Conservation (phyloP, 2,888 invertebrate genomes). For the Caenorhabditis zanzibari region DNA sequence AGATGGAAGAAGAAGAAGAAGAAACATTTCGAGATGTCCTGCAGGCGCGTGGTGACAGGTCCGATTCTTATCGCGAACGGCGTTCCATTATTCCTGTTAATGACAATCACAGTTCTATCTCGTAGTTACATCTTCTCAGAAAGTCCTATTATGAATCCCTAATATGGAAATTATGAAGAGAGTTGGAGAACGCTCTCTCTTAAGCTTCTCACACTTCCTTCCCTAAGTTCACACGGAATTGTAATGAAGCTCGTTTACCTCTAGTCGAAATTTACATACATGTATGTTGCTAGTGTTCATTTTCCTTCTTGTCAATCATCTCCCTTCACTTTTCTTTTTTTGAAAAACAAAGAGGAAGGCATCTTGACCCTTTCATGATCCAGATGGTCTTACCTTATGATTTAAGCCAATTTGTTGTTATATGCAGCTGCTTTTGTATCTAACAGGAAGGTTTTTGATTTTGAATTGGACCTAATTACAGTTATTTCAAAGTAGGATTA, state of each 20-base stretch:
- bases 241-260: slow-evolving; percentile 64
- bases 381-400: slow-evolving; percentile 58
- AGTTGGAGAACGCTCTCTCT: not conserved
- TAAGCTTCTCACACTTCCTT: slow-evolving; percentile 19
- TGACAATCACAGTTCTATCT: slow-evolving; percentile 61
- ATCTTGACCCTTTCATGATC: slow-evolving; percentile 31
- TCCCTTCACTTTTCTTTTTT: not conserved
- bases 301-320: slow-evolving; percentile 18
- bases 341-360: not conserved
- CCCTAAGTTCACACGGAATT: slow-evolving; percentile 53
- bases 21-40: slow-evolving; percentile 29
- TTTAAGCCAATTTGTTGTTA: slow-evolving; percentile 56
- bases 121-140: slow-evolving; percentile 41
- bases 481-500: too few species aligned
- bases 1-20: slow-evolving; percentile 5
- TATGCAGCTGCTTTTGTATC: slow-evolving; percentile 28
- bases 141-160: slow-evolving; percentile 47
- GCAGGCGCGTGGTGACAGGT: slow-evolving; percentile 53
- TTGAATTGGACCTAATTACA: not conserved
- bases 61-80: slow-evolving; percentile 61
- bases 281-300: not conserved
- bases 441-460: not conserved
- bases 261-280: slow-evolving; percentile 29
- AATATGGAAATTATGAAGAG: slow-evolving; percentile 56
- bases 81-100: slow-evolving; percentile 66